A percentile compares a stretch with the other conserved stretches of the same genome.
phyloP scores from a whole-genome alignment of 2,113 vertebrate genomes.

The Dolichotis patagonum region DNA sequence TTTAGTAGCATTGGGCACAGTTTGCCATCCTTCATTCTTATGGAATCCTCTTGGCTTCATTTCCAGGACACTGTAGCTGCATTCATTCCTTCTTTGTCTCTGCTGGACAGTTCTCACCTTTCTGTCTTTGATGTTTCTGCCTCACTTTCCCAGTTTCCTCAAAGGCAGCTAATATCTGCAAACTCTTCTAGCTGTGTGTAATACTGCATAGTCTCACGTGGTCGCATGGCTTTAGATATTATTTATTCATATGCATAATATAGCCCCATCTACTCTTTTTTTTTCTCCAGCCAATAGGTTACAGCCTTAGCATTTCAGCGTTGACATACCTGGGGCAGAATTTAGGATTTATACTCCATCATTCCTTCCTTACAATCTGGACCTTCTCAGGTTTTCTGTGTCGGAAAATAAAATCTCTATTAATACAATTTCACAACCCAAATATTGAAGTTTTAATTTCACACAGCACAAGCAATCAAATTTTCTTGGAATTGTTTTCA shows the following conservation, averaged over 20 bases:
- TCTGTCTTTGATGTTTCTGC: no score
- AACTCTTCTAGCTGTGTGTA: neutral
- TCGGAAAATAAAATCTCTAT: neutral
- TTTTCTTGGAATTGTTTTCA: neutral
- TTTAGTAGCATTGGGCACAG: fast-evolving
- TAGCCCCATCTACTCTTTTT: neutral
- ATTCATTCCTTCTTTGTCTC: neutral
- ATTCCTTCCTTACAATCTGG: neutral
- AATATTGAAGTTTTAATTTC: neutral
- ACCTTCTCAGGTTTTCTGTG: neutral
- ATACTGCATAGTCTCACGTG: no score
- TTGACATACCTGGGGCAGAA: neutral
- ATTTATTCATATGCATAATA: fast-evolving
- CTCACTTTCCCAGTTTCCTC: neutral
- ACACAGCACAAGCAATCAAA: neutral
- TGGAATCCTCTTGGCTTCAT: neutral
- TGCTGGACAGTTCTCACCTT: neutral
- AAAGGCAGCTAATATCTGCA: no score
- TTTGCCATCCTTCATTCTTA: neutral
- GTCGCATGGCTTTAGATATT: neutral
- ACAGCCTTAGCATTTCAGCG: neutral
- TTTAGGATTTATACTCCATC: neutral
- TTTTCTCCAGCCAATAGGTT: no score
- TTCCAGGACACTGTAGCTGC: fast-evolving
- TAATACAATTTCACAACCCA: neutral